Evolutionary conservation across 2,797 vertebrate species (phyloP), one percentile per base, ranked within the genome.

Genomic region (Forpus xanthops): DNA sequence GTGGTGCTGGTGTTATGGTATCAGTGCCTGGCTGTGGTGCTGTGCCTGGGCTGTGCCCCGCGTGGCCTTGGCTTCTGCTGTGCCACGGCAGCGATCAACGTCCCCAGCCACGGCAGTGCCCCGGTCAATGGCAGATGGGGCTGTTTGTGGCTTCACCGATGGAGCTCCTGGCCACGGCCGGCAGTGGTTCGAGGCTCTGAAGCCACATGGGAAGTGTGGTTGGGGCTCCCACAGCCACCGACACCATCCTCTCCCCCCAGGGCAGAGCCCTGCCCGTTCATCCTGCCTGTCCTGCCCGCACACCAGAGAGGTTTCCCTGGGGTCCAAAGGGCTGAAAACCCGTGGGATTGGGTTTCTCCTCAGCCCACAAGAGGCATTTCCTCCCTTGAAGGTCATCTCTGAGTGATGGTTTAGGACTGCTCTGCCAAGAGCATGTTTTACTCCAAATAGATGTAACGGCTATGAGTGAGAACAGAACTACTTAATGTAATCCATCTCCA

Each of bases 21-120:
- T 23, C 55, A 24, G 37, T 20, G 27, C 60, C 60, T 12, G 50
- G 60, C 52, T 41, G 58, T 2, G 31, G 58, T 18, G 58, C 58
- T 37, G 55, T 44, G 49, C 55, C 42, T 1, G 4, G 44, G 64
- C 62, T 45, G 62, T 3, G 27, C 53, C 42, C 53, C 2, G 0
- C 1, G 1, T 2, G 4, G 41, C 70, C 30, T n/a, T 17, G 80
- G 39, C 68, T 11, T 25, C 21, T 14, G 39, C 67, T 78, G 31
- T 0, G 1, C 52, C 30, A 42, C 1, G 7, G 12, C 2, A 4
- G 31, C 1, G 1, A 81, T 77, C 9, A 2, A 82, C 73, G 81
- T 68, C 81, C 75, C 71, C 44, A 39, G 3, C 65, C 16, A 2
- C 12, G 5, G 74, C 3, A 17, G 61, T 62, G 33, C 35, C 60